Conservation (phyloP, 2,113 vertebrate genomes). For the Salvelinus fontinalis region DNA sequence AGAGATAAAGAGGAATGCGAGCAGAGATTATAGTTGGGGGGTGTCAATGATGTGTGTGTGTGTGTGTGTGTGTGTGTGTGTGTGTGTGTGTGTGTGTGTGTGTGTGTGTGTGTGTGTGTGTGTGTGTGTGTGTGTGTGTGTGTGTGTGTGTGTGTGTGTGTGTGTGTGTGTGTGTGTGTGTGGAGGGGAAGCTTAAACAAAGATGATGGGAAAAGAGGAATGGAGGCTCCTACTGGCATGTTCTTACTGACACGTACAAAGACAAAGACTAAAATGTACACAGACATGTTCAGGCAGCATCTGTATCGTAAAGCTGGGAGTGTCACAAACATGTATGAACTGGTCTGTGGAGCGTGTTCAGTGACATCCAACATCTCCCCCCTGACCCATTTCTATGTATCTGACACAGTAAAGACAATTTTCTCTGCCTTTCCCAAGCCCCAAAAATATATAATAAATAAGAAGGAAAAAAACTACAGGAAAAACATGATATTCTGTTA, state of each 20-base stretch:
- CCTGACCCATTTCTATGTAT: constrained; percentile 48
- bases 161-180: background rate
- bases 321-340: constrained; percentile 41
- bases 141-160: no score
- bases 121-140: background rate
- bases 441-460: constrained; percentile 6
- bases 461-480: background rate
- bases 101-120: constrained; percentile 12
- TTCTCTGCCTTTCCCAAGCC: constrained; percentile 34
- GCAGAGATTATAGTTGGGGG: background rate
- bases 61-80: background rate
- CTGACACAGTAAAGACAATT: constrained; percentile 45
- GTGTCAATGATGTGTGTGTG: background rate
- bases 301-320: constrained; percentile 32
- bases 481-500: constrained; percentile 26
- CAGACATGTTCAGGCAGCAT: constrained; percentile 26
- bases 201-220: background rate
- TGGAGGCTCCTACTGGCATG: constrained; percentile 6
- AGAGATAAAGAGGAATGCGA: constrained; percentile 14
- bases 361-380: constrained; percentile 53
- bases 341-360: constrained; percentile 49
- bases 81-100: background rate
- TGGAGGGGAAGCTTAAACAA: constrained; percentile 13
- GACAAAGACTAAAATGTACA: constrained; percentile 44
- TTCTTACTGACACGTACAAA: constrained; percentile 24